Evolutionary conservation across 2,113 vertebrate genomes (phyloP).

Genomic region (Anolis sagrei): DNA sequence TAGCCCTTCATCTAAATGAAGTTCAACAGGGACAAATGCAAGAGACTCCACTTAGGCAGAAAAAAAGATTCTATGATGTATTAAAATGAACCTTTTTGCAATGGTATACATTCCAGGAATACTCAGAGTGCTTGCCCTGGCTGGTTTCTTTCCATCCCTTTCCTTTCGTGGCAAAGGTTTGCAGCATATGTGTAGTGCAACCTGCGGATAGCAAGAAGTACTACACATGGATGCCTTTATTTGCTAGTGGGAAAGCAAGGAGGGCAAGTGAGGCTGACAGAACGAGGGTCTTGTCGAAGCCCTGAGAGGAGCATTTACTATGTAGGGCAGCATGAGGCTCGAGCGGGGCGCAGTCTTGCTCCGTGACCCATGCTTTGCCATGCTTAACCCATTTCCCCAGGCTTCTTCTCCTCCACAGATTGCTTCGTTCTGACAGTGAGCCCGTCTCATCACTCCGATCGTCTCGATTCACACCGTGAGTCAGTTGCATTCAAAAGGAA

Average conservation of each 20-base stretch:
- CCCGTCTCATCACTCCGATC: background rate
- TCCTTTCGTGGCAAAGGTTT: background rate
- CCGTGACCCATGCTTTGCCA: rapidly evolving
- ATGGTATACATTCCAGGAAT: background rate
- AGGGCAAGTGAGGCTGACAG: rapidly evolving
- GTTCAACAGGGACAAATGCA: too few species aligned
- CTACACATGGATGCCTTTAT: background rate
- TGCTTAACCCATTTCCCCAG: slow-evolving; percentile 7
- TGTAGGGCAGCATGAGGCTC: background rate
- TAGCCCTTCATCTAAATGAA: too few species aligned
- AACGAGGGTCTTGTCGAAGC: slow-evolving; percentile 21
- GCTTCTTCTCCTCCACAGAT: background rate
- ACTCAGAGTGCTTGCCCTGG: background rate
- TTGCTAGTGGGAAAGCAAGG: background rate
- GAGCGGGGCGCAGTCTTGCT: background rate
- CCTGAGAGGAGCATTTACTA: rapidly evolving
- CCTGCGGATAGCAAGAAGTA: background rate
- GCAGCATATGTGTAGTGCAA: background rate
- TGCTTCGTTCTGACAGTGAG: background rate
- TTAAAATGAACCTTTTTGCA: too few species aligned
- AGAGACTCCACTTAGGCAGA: too few species aligned
- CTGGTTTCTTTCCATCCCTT: background rate
- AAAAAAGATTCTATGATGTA: too few species aligned
- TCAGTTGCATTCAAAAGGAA: slow-evolving; percentile 14
- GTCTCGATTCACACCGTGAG: background rate